Base-by-base conservation (phyloP, 1,140 invertebrate genomes). In the Metaphire vulgaris region DNA sequence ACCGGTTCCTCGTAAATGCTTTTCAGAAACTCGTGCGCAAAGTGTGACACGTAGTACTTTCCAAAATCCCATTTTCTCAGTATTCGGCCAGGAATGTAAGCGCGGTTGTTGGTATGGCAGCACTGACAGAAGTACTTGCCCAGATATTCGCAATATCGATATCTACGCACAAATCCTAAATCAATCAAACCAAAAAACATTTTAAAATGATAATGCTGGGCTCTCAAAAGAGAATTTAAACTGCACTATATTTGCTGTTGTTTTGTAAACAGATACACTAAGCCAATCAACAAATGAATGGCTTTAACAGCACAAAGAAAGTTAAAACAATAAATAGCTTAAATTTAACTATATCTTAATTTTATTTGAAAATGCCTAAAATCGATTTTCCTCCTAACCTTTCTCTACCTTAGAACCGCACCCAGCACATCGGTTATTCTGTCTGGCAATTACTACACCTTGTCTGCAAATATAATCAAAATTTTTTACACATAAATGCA, bases 91-190 rank as follows among this genome's bases (percentile, higher is more conserved):
- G 94, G 94, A 80, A 95, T 92, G 72, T 91, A 84, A 2, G 91
- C 88, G 70, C 90, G 86, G 80, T 92, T 89, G 83, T 93, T 92
- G 14, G 89, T 90, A 85, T 95, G 93, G 83, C 94, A 96, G 33
- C 92, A 92, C 2, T 92, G 93, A 83, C 94, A 96, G 85, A 95
- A 93, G 85, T 92, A 94, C 81, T 93, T 90, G 21, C 92, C 93
- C 69, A 94, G 86, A 83, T 96, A 96, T 81, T 92, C 89, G 84
- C 94, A 96, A 81, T 93, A 93, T 12, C 85, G 80, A 76, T 83
- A 86, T 70, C 90, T 89, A 30, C 90, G 89, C 14, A 91, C 89
- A 81, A 92, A 92, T 74, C 90, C 89, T 77, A 88, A 84, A 82
- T 80, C 74, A n/a, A 74, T 65, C 1, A 34, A 70, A n/a, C n/a